Percentiles rank a stretch among this genome's conserved stretches.
These are phyloP conservation scores for Elgaria multicarinata DNA, from an alignment of 2,113 vertebrate species.

Conservation along the genomic window DNA sequence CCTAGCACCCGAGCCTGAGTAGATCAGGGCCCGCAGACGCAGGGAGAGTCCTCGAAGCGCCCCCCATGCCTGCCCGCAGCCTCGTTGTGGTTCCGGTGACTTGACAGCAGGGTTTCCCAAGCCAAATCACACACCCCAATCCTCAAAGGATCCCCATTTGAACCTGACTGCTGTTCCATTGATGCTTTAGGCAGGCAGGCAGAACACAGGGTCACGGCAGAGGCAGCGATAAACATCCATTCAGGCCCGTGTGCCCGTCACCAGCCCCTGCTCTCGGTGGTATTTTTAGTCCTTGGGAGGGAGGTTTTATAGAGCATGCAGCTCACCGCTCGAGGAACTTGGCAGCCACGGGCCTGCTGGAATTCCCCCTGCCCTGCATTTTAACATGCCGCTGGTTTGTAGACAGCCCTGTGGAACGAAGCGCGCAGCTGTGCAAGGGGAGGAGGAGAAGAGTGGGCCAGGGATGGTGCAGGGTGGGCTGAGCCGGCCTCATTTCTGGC, in stretches of 20 bases:
- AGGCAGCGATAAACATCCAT: not conserved
- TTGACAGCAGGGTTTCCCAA: not conserved
- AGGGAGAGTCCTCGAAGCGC: not conserved
- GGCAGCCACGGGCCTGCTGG: constrained; percentile 65
- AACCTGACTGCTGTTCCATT: no score
- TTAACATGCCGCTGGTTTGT: constrained; percentile 72
- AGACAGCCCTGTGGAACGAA: constrained; percentile 64
- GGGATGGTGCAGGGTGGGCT: constrained; percentile 66
- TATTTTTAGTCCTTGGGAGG: not conserved
- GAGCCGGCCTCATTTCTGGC: constrained; percentile 61
- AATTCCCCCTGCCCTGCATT: constrained; percentile 80
- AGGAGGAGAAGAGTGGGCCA: constrained; percentile 59
- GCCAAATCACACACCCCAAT: not conserved
- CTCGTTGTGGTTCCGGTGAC: not conserved
- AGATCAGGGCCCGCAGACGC: not conserved
- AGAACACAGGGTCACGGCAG: not conserved
- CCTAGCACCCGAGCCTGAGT: not conserved
- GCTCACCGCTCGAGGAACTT: constrained; percentile 76
- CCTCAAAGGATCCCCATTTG: not conserved
- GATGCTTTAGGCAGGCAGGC: not conserved
- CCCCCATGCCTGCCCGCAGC: not conserved
- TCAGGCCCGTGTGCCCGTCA: not conserved
- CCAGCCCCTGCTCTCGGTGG: not conserved
- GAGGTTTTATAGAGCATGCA: not conserved
- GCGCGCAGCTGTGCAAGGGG: constrained; percentile 77